Percentiles rank a stretch among this genome's conserved stretches.
phyloP scores from a whole-genome alignment of 1,140 invertebrate genomes.

The Pemphigus obesinymphae region DNA sequence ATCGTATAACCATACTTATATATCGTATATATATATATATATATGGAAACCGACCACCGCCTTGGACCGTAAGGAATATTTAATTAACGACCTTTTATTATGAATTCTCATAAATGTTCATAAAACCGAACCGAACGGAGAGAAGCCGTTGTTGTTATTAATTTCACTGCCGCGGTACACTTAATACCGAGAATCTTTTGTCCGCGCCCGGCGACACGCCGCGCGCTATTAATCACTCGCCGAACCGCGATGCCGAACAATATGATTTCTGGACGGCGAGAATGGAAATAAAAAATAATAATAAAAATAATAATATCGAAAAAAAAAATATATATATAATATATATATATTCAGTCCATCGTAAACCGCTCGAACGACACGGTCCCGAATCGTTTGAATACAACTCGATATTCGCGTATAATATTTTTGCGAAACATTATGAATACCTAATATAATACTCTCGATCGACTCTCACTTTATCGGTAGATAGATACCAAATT shows the following conservation, averaged over 20 bases:
- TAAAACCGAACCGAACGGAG: conserved; percentile 4
- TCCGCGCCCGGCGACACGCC: neutral
- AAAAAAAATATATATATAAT: too few species aligned
- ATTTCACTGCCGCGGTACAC: neutral
- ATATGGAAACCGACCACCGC: neutral
- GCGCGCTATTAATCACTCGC: neutral
- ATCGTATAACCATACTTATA: too few species aligned
- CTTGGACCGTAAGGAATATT: conserved; percentile 13
- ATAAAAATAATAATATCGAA: too few species aligned
- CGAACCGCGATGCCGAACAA: neutral
- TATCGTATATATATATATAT: neutral
- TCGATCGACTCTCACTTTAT: too few species aligned
- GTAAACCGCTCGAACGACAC: too few species aligned
- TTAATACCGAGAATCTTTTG: conserved; percentile 11
- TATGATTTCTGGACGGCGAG: neutral
- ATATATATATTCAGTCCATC: too few species aligned
- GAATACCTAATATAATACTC: too few species aligned
- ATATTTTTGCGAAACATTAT: too few species aligned
- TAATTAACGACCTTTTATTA: conserved; percentile 39
- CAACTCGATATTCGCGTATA: too few species aligned
- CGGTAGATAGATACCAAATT: too few species aligned
- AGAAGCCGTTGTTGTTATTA: neutral
- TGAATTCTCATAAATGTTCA: conserved; percentile 25
- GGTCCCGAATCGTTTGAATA: too few species aligned
- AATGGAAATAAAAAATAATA: neutral